These are phyloP conservation scores for Leptinotarsa undecemlineata DNA, from an alignment of 1,140 invertebrate genomes.

Conservation along the genomic window DNA sequence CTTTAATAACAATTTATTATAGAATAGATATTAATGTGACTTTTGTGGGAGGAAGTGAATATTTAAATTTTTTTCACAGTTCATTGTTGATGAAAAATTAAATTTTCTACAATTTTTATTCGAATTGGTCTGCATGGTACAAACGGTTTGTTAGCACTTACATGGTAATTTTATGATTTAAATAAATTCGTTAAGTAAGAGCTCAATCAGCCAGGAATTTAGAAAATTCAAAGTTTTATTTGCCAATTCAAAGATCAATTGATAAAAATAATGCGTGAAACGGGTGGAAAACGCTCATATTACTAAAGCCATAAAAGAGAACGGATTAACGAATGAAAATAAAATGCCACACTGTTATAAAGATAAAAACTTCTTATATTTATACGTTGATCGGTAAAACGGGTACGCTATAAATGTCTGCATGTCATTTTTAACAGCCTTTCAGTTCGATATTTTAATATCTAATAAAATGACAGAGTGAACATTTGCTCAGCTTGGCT, in stretches of 20 bases:
- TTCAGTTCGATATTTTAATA: conserved; percentile 38
- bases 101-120: no score
- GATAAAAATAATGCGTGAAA: conserved; percentile 3
- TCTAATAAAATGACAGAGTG: conserved; percentile 34
- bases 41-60: no score
- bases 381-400: conserved; percentile 16
- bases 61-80: no score
- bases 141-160: background rate
- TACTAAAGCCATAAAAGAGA: conserved; percentile 17
- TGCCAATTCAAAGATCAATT: background rate
- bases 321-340: background rate
- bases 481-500: conserved; percentile 32
- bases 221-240: conserved; percentile 2
- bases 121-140: no score
- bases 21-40: no score
- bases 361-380: conserved; percentile 12
- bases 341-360: conserved; percentile 16
- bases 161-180: background rate
- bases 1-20: no score
- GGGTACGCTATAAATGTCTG: conserved; percentile 31
- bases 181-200: background rate
- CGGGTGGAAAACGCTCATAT: background rate
- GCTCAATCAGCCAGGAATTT: conserved; percentile 2
- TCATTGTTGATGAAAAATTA: no score
- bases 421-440: conserved; percentile 37